Evolutionary conservation across 2,797 vertebrate species (phyloP).

Genomic region (Thaleichthys pacificus): DNA sequence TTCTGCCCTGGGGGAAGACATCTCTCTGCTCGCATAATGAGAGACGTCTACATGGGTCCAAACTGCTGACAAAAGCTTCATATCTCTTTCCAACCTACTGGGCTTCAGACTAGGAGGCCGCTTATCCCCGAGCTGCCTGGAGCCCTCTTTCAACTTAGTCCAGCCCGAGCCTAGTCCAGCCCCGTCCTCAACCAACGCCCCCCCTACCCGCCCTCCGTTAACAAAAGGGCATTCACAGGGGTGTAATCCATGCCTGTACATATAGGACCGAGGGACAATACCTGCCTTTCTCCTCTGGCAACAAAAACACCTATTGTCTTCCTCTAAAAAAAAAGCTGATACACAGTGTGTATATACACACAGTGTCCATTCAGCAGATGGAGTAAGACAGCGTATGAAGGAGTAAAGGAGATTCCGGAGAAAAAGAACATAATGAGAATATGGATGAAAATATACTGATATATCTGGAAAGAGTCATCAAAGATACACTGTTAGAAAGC

Average conservation of each 20-base stretch:
- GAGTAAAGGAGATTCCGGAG: not conserved
- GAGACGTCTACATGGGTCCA: conserved; percentile 47
- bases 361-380: conserved; percentile 9
- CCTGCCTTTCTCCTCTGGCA: conserved; percentile 47
- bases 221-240: conserved; percentile 61
- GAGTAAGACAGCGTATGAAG: not conserved
- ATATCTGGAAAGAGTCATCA: not conserved
- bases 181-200: not conserved
- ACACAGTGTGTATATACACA: conserved; percentile 33
- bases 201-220: conserved; percentile 39
- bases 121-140: not conserved
- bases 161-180: conserved; percentile 10
- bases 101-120: not conserved
- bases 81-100: conserved; percentile 47
- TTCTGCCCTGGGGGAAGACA: conserved; percentile 48
- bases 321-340: conserved; percentile 52
- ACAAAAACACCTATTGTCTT: conserved; percentile 65
- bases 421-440: not conserved
- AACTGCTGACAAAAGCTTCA: conserved; percentile 50
- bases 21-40: conserved; percentile 51
- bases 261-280: conserved; percentile 61
- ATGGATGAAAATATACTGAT: conserved; percentile 5
- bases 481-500: not conserved
- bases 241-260: conserved; percentile 63
- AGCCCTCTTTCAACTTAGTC: not conserved